Evolutionary conservation across 1,140 invertebrate species (phyloP).

Genomic region (Atta cephalotes): DNA sequence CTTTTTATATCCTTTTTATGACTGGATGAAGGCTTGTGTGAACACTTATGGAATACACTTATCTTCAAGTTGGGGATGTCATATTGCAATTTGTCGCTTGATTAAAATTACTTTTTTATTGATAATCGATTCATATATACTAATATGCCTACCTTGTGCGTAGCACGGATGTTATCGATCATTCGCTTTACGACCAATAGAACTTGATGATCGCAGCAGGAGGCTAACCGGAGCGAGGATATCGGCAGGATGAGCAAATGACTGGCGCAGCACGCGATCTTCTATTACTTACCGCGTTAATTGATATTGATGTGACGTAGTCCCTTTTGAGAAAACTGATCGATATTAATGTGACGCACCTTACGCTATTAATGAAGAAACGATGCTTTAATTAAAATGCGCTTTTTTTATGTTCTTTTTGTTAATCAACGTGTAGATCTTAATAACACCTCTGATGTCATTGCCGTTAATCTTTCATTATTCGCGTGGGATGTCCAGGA

Average conservation of each 20-base stretch:
- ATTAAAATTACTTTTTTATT: slow-evolving; percentile 54
- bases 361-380: slow-evolving; percentile 57
- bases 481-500: too few relatives aligned
- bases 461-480: neutral
- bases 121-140: slow-evolving; percentile 20
- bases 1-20: slow-evolving; percentile 1
- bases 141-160: slow-evolving; percentile 44
- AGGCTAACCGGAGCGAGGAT: slow-evolving; percentile 62
- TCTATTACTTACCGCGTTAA: slow-evolving; percentile 75
- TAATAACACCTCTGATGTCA: neutral
- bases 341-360: slow-evolving; percentile 75
- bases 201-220: slow-evolving; percentile 70
- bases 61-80: neutral
- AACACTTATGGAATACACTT: neutral
- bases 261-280: slow-evolving; percentile 73
- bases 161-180: slow-evolving; percentile 66
- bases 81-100: slow-evolving; percentile 37
- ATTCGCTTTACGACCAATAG: slow-evolving; percentile 61
- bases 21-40: neutral
- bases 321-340: slow-evolving; percentile 72
- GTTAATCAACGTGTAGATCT: neutral
- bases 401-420: neutral
- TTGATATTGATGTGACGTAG: slow-evolving; percentile 77
- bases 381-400: neutral
- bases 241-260: slow-evolving; percentile 67